A percentile compares a stretch with the other conserved stretches of the same genome.
phyloP scores from a whole-genome alignment of 2,113 vertebrate genomes.

The Echinops telfairi region DNA sequence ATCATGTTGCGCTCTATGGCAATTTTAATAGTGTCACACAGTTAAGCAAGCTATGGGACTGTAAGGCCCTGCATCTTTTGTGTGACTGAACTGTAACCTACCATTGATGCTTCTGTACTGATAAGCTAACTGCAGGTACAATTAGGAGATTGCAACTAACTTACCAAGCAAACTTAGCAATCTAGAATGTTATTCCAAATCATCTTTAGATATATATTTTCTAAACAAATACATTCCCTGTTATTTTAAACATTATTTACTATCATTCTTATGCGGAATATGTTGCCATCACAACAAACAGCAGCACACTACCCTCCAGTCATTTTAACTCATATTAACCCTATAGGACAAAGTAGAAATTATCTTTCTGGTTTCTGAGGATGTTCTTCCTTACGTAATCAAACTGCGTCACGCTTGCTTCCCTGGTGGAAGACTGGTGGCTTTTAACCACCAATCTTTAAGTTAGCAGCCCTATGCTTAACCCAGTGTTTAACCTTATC shows the following conservation, averaged over 20 bases:
- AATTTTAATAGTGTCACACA: conserved; percentile 71
- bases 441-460: too few species aligned
- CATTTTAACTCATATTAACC: too few species aligned
- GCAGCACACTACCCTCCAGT: too few species aligned
- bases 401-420: too few species aligned
- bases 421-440: too few species aligned
- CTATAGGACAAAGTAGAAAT: too few species aligned
- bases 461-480: too few species aligned
- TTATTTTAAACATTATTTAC: conserved; percentile 26
- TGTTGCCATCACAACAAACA: background rate
- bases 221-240: conserved; percentile 10
- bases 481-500: too few species aligned
- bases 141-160: conserved; percentile 57
- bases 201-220: background rate
- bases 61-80: conserved; percentile 58
- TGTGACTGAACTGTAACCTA: conserved; percentile 44
- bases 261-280: background rate
- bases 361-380: too few species aligned
- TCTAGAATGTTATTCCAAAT: conserved; percentile 42
- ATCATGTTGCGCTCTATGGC: background rate
- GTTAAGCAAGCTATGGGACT: conserved; percentile 51
- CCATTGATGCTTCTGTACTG: conserved; percentile 53
- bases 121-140: conserved; percentile 59
- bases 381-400: too few species aligned
- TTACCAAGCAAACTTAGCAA: conserved; percentile 48